phyloP scores from a whole-genome alignment of 2,797 vertebrate genomes.

The Smutsia gigantea region DNA sequence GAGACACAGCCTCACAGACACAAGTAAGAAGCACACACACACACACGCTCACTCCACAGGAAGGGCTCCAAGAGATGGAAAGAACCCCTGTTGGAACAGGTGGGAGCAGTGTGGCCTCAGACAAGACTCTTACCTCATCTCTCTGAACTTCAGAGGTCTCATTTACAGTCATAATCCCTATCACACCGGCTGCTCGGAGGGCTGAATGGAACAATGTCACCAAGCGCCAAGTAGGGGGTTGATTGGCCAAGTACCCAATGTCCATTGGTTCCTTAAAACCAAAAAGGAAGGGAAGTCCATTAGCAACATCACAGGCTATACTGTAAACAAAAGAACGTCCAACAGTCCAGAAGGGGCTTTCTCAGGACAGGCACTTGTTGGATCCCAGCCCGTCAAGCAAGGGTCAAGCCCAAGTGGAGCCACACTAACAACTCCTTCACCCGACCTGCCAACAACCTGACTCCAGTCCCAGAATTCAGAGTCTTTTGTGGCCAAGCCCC shows the following conservation, averaged over 20 bases:
- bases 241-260: not conserved
- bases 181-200: not conserved
- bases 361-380: not conserved
- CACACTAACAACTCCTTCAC: not conserved
- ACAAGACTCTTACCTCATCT: not conserved
- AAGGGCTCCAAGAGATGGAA: not conserved
- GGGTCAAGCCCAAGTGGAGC: not conserved
- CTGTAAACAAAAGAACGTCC: not conserved
- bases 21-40: not conserved
- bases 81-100: not conserved
- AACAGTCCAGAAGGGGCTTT: not conserved
- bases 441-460: not conserved
- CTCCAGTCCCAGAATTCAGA: not conserved
- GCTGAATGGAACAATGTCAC: not conserved
- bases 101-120: not conserved
- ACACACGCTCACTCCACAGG: not conserved
- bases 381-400: not conserved
- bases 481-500: not conserved
- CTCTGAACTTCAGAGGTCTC: not conserved
- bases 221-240: not conserved
- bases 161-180: not conserved
- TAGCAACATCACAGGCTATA: not conserved
- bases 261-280: not conserved
- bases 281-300: not conserved
- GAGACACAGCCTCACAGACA: not conserved